A percentile compares a stretch with the other conserved stretches of the same genome.
Evolutionary conservation across 2,113 vertebrate genomes (phyloP).

Genomic region (Cochlearius cochlearius): DNA sequence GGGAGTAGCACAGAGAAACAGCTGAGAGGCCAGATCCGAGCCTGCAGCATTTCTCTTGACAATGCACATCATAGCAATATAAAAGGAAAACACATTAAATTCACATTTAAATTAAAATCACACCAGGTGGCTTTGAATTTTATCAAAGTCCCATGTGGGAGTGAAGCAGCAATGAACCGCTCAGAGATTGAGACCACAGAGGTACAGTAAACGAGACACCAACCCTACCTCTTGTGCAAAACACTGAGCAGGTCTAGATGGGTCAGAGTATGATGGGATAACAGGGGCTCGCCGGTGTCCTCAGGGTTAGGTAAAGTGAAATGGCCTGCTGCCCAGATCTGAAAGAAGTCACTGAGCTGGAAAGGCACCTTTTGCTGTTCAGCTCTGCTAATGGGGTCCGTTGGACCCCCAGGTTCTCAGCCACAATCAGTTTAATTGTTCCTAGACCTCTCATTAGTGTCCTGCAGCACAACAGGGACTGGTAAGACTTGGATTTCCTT

Average conservation of each 20-base stretch:
- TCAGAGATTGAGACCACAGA: not conserved
- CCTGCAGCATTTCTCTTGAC: constrained; percentile 16
- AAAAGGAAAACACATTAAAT: constrained; percentile 40
- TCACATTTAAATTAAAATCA: constrained; percentile 53
- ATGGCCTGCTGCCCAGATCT: not conserved
- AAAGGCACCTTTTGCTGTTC: not conserved
- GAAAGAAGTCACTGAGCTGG: not conserved
- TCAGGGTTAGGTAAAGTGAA: not conserved
- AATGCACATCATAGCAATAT: not conserved
- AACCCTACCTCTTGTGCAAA: not conserved
- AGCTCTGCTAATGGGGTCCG: not conserved
- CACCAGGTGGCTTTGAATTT: constrained; percentile 36
- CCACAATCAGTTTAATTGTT: not conserved
- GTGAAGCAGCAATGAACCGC: not conserved
- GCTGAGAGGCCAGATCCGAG: not conserved
- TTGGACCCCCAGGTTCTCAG: not conserved
- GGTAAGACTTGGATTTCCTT: not conserved
- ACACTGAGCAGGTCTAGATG: not conserved
- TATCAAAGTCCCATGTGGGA: not conserved
- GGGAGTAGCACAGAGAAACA: not conserved
- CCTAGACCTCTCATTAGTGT: not conserved
- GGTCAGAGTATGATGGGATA: not conserved
- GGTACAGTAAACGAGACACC: not conserved
- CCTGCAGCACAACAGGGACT: not conserved
- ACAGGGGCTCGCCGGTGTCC: not conserved